These are phyloP conservation scores for Augochlora pura DNA, from an alignment of 1,140 invertebrate genomes.

Conservation along the genomic window DNA sequence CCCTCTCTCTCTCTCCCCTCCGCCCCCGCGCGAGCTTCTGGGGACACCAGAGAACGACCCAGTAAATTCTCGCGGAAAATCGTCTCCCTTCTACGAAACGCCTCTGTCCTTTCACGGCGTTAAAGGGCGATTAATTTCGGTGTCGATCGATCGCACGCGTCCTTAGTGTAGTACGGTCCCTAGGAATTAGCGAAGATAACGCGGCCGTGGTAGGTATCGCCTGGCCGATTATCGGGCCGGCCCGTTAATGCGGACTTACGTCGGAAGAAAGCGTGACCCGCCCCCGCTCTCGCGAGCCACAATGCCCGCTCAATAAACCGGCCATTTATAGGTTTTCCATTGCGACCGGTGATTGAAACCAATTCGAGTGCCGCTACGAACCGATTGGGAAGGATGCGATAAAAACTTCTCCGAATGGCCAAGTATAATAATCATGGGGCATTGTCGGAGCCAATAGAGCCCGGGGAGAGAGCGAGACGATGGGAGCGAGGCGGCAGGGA, in stretches of 20 bases:
- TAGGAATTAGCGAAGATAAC: too few species aligned
- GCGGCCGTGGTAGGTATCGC: too few species aligned
- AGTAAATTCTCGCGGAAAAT: constrained; percentile 19
- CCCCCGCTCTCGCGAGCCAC: not conserved
- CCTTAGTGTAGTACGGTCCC: too few species aligned
- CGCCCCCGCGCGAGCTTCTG: not conserved
- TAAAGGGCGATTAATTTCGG: constrained; percentile 1
- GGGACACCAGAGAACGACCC: constrained; percentile 6
- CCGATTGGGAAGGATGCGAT: not conserved
- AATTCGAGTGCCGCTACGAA: not conserved
- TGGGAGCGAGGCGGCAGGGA: too few species aligned
- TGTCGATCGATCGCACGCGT: constrained; percentile 47
- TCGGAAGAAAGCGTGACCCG: not conserved
- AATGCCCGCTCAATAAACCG: constrained; percentile 3
- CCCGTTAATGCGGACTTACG: not conserved
- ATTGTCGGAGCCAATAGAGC: not conserved
- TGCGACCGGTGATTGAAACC: not conserved
- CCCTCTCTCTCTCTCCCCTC: too few species aligned
- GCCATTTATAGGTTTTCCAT: constrained; percentile 12
- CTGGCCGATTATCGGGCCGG: not conserved
- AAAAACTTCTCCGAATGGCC: not conserved
- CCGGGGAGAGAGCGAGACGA: too few species aligned
- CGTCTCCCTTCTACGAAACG: not conserved
- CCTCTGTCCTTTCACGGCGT: not conserved
- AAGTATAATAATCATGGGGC: not conserved